These are phyloP conservation scores for Microctenopoma steveboyesi DNA, from an alignment of 2,797 vertebrate genomes.

Conservation along the genomic window DNA sequence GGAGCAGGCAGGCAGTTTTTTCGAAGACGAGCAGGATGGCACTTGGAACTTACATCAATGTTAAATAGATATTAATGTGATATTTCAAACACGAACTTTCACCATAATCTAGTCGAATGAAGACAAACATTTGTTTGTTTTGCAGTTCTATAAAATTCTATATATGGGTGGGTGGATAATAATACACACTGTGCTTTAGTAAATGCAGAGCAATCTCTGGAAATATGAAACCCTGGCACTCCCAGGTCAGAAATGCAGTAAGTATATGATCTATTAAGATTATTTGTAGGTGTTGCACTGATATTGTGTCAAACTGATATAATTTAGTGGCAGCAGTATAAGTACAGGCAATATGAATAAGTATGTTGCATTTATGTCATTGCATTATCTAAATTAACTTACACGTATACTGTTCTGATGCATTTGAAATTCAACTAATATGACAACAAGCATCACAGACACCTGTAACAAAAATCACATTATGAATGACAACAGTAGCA, in stretches of 20 bases:
- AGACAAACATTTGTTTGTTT: constrained; percentile 45
- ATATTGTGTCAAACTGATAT: constrained; percentile 9
- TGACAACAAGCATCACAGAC: neutral
- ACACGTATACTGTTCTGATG: too few relatives aligned
- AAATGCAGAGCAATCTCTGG: constrained; percentile 33
- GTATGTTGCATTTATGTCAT: too few relatives aligned
- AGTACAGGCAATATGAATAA: too few relatives aligned
- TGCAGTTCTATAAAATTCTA: constrained; percentile 28
- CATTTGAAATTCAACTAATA: too few relatives aligned
- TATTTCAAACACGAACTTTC: constrained; percentile 54
- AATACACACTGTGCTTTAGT: constrained; percentile 22
- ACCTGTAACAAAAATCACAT: neutral
- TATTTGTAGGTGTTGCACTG: constrained; percentile 13
- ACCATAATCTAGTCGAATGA: constrained; percentile 23
- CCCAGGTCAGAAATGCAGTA: constrained; percentile 36
- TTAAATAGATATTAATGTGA: constrained; percentile 51
- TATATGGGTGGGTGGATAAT: constrained; percentile 59
- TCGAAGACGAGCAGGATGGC: constrained; percentile 32
- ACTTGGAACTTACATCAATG: constrained; percentile 26
- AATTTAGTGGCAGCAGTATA: neutral
- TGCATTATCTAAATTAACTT: too few relatives aligned
- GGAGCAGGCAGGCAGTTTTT: constrained; percentile 34
- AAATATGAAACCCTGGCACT: constrained; percentile 30
- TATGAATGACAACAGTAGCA: neutral
- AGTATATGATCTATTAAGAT: constrained; percentile 40